Percentiles rank a stretch among this genome's conserved stretches.
These are phyloP conservation scores for Aethes cnicana DNA, from an alignment of 2,888 invertebrate species.

Conservation along the genomic window DNA sequence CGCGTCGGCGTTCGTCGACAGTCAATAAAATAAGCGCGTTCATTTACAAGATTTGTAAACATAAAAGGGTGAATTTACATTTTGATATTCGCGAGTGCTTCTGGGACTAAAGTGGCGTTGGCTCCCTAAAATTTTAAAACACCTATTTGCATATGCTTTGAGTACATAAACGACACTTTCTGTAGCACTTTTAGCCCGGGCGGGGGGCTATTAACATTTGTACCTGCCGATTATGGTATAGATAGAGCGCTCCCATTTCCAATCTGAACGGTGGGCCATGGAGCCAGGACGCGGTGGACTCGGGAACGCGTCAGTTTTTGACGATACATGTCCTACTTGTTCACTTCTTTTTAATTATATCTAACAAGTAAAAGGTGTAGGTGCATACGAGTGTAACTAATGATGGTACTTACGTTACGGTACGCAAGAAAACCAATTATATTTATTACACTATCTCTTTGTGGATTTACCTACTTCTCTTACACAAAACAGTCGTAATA, in stretches of 20 bases:
- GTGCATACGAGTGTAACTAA: too few relatives aligned
- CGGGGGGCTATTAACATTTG: conserved; percentile 35
- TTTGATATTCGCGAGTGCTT: conserved; percentile 80
- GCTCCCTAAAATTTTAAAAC: conserved; percentile 82
- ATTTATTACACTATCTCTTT: too few relatives aligned
- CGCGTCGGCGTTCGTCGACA: conserved; percentile 45
- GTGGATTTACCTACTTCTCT: too few relatives aligned
- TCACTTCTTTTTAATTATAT: too few relatives aligned
- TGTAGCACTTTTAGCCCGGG: conserved; percentile 66
- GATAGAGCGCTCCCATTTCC: conserved; percentile 20
- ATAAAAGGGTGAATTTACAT: conserved; percentile 82
- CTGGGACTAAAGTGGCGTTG: conserved; percentile 77
- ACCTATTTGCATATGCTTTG: conserved; percentile 82
- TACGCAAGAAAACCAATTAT: too few relatives aligned
- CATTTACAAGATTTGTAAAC: conserved; percentile 81
- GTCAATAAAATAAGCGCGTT: conserved; percentile 78
- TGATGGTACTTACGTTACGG: too few relatives aligned
- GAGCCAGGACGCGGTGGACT: neutral
- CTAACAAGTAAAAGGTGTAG: too few relatives aligned
- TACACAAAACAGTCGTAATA: neutral
- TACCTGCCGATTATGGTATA: conserved; percentile 28
- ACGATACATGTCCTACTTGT: too few relatives aligned
- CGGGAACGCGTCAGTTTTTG: neutral
- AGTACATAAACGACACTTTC: conserved; percentile 82
- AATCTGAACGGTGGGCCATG: conserved; percentile 7